Conservation (phyloP, 2,113 vertebrate species). For the Onychostruthus taczanowskii region DNA sequence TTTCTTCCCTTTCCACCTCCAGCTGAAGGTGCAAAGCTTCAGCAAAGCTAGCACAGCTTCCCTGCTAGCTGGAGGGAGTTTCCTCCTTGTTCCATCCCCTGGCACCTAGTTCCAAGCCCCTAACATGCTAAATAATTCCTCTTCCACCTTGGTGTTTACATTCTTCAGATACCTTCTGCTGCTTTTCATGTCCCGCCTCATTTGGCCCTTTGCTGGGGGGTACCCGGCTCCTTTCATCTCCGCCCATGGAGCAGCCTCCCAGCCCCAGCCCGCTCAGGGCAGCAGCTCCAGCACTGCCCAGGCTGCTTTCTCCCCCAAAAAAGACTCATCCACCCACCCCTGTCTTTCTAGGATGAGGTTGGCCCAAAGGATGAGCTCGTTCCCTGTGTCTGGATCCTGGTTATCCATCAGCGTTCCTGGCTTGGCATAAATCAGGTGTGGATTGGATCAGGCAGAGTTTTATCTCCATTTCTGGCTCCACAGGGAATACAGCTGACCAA, state of each 20-base stretch:
- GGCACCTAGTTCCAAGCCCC: conserved; percentile 8
- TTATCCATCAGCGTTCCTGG: background rate
- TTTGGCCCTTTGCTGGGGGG: conserved; percentile 12
- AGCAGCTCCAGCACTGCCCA: background rate
- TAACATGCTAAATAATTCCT: conserved; percentile 55
- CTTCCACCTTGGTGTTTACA: conserved; percentile 68
- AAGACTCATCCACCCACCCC: background rate
- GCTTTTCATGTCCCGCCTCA: conserved; percentile 60
- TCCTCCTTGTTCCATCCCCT: conserved; percentile 9
- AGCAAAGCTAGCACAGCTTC: background rate
- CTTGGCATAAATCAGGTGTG: background rate
- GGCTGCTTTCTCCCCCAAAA: background rate
- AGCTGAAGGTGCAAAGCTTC: background rate
- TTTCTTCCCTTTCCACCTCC: background rate
- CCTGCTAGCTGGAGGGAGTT: background rate
- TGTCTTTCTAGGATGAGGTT: background rate
- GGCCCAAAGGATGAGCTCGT: background rate
- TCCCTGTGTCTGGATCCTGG: background rate
- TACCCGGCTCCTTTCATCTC: conserved; percentile 30
- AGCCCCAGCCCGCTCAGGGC: background rate
- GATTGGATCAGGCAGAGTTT: background rate
- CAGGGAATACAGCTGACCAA: background rate
- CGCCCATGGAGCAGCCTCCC: background rate
- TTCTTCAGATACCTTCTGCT: conserved; percentile 41
- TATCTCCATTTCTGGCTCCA: background rate